Conservation (phyloP, 1,140 invertebrate species). For the Mesaphorura yosii region DNA sequence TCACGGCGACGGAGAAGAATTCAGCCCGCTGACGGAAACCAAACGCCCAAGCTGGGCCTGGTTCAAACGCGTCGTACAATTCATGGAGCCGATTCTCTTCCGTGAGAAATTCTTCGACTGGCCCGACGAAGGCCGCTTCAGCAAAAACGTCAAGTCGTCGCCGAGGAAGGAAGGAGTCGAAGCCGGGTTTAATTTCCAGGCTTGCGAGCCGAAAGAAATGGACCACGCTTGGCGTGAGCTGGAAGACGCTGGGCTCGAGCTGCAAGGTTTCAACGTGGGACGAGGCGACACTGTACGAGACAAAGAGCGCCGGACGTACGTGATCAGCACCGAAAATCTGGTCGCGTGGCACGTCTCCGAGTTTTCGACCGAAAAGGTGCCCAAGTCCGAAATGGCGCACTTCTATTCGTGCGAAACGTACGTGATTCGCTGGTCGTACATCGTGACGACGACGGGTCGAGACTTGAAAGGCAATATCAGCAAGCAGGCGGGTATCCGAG, state of each 20-base stretch:
- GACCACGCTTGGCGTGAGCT: constrained; percentile 45
- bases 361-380: constrained; percentile 53
- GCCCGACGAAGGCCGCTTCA: no score
- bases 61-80: constrained; percentile 80
- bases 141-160: no score
- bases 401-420: constrained; percentile 44
- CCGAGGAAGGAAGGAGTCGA: constrained; percentile 1
- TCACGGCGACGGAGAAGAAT: no score
- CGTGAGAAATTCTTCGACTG: constrained; percentile 91
- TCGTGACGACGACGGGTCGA: constrained; percentile 58
- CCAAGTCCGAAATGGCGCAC: constrained; percentile 47
- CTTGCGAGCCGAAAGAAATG: not conserved
- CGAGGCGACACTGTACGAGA: constrained; percentile 42
- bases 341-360: no score
- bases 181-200: not conserved
- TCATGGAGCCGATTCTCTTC: constrained; percentile 87
- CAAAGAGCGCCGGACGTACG: constrained; percentile 74
- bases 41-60: constrained; percentile 65
- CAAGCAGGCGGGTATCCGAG: constrained; percentile 54
- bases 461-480: constrained; percentile 73
- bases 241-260: no score
- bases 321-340: no score
- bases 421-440: constrained; percentile 81
- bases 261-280: no score
- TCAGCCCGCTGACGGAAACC: no score